A percentile compares a stretch with the other conserved stretches of the same genome.
These are phyloP conservation scores for Ctenodactylus gundi DNA, from an alignment of 2,113 vertebrate genomes.

Conservation along the genomic window DNA sequence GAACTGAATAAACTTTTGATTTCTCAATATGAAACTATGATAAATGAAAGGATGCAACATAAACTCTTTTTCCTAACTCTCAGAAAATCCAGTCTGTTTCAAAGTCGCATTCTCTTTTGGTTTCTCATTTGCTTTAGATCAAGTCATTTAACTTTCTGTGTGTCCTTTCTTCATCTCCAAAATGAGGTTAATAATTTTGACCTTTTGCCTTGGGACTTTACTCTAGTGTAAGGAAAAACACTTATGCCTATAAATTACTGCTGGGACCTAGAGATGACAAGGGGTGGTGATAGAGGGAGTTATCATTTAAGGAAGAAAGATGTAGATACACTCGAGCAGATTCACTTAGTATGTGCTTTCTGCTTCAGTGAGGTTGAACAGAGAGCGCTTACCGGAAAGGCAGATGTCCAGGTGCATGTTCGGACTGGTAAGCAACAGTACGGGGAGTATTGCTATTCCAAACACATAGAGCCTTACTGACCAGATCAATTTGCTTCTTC, in stretches of 20 bases:
- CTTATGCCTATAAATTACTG: not conserved
- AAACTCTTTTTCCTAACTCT: not conserved
- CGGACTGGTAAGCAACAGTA: not conserved
- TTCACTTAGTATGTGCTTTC: slow-evolving; percentile 10
- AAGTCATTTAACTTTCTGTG: slow-evolving; percentile 8
- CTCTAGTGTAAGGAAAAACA: slow-evolving; percentile 21
- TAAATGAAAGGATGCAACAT: not conserved
- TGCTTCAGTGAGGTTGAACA: slow-evolving; percentile 21
- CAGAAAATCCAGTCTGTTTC: not conserved
- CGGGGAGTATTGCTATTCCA: slow-evolving; percentile 21
- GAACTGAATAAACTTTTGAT: not conserved
- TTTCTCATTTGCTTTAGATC: not conserved
- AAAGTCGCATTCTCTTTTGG: not conserved
- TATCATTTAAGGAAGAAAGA: not conserved
- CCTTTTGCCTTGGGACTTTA: slow-evolving; percentile 6
- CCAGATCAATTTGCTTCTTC: slow-evolving; percentile 58
- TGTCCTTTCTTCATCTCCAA: slow-evolving; percentile 43
- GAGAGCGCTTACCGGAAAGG: not conserved
- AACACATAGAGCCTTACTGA: slow-evolving; percentile 10
- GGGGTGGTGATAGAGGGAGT: not conserved
- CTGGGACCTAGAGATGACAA: not conserved
- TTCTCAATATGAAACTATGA: not conserved
- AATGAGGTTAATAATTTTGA: slow-evolving; percentile 42
- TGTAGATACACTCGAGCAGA: not conserved
- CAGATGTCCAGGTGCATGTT: not conserved